Evolutionary conservation across 2,888 invertebrate species (phyloP), one percentile per base, ranked within the genome.

Genomic region (Lymantria dispar): DNA sequence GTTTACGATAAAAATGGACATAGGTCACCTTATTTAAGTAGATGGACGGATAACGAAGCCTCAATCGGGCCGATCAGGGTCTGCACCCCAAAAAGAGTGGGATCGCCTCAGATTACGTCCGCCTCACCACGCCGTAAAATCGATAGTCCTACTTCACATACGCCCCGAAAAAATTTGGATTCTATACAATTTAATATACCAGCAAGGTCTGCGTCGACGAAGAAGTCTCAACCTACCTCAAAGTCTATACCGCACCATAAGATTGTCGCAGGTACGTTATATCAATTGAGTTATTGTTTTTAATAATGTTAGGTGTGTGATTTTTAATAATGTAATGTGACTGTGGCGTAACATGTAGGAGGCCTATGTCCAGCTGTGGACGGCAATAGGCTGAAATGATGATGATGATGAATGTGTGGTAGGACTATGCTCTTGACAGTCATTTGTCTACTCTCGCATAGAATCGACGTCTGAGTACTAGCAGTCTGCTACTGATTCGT

Each of bases 241-340:
- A 80, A 68, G 56, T 67, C 58, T 52, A 75, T 90, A 56, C 90
- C 90, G 7, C 72, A 83, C 61, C 80, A 85, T 58, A 90, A 90
- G 68, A 87, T 90, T 42, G 80, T 90, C 42, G 83, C 90, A 79
- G 89, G 90, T 90, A 66, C 54, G 48, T 2, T 56, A 38, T 12
- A n/a, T n/a, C n/a, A 12, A 38, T 38, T 7, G n/a, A 12, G 5
- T 38, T 36, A 36, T 42, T n/a, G 1, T 30, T 22, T 22, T 22
- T 22, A 22, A 5, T 22, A 22, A 22, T 22, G 5, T 22, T 22
- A 22, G 3, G 22, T 2, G 22, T n/a, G n/a, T n/a, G n/a, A n/a
- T n/a, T n/a, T n/a, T n/a, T n/a, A n/a, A n/a, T n/a, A n/a, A n/a
- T n/a, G n/a, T n/a, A n/a, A n/a, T n/a, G n/a, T n/a, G n/a, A n/a